Conservation (phyloP, 2,797 vertebrate species). For the Melanotaenia pygmaea region DNA sequence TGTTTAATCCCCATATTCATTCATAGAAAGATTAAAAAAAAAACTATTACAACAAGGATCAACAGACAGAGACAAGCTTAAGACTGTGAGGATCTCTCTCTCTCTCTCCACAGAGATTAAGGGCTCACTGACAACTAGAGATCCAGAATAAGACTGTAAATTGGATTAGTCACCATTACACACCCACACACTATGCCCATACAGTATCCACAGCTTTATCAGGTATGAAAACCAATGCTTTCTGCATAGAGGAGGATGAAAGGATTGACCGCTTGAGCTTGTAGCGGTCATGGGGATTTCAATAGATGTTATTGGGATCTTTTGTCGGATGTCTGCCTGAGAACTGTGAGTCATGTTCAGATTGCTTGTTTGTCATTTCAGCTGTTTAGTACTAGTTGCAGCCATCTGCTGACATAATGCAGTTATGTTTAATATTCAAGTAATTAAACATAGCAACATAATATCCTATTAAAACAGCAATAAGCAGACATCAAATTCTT, state of each 20-base stretch:
- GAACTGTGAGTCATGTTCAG: slow-evolving; percentile 61
- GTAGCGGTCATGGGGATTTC: slow-evolving; percentile 50
- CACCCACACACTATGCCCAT: slow-evolving; percentile 62
- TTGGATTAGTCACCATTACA: slow-evolving; percentile 82
- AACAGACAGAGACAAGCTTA: slow-evolving; percentile 56
- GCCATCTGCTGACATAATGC: slow-evolving; percentile 11
- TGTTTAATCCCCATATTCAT: slow-evolving; percentile 53
- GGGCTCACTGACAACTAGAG: slow-evolving; percentile 67
- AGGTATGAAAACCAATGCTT: slow-evolving; percentile 49
- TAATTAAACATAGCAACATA: neutral
- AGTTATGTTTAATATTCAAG: slow-evolving; percentile 12
- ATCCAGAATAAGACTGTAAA: slow-evolving; percentile 82
- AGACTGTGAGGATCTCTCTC: slow-evolving; percentile 65
- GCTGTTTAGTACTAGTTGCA: slow-evolving; percentile 17
- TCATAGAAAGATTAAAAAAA: slow-evolving; percentile 60
- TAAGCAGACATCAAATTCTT: neutral
- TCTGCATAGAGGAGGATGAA: slow-evolving; percentile 56
- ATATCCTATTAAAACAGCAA: neutral
- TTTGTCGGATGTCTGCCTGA: slow-evolving; percentile 42
- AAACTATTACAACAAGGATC: slow-evolving; percentile 54
- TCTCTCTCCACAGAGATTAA: slow-evolving; percentile 77
- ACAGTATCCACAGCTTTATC: slow-evolving; percentile 44
- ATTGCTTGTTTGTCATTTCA: slow-evolving; percentile 44
- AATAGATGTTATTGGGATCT: slow-evolving; percentile 40
- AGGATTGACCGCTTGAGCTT: slow-evolving; percentile 47